Evolutionary conservation across 2,888 invertebrate genomes (phyloP).

Genomic region (Drosophila prostipennis): DNA sequence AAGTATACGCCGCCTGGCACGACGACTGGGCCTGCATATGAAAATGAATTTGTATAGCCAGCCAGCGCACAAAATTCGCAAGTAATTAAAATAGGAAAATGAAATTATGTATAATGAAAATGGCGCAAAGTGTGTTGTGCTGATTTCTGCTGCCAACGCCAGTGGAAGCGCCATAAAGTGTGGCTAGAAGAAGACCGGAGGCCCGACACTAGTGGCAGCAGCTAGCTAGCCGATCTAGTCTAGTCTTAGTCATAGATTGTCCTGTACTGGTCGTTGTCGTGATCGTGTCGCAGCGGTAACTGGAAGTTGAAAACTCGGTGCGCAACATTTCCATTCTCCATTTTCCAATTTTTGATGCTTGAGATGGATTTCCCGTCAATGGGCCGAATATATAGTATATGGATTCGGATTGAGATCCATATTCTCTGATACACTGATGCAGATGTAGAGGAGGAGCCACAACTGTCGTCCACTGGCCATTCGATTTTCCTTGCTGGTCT

Average conservation of each 20-base stretch:
- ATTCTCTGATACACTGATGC: background rate
- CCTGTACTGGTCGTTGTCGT: constrained; percentile 45
- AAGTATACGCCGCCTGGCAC: constrained; percentile 52
- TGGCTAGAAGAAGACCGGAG: constrained; percentile 43
- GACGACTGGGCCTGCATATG: constrained; percentile 32
- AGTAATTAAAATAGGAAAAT: constrained; percentile 71
- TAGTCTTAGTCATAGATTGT: constrained; percentile 70
- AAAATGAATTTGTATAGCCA: constrained; percentile 47
- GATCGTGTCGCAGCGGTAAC: constrained; percentile 35
- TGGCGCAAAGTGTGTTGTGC: constrained; percentile 46
- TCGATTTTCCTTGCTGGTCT: constrained; percentile 40
- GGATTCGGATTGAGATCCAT: background rate
- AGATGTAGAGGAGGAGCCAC: background rate
- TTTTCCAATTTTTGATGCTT: background rate
- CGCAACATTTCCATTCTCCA: constrained; percentile 1
- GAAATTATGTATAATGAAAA: constrained; percentile 47
- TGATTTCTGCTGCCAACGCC: constrained; percentile 40
- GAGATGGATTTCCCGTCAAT: constrained; percentile 20
- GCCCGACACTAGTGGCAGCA: constrained; percentile 43
- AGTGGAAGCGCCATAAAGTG: constrained; percentile 52
- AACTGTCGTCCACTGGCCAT: constrained; percentile 40
- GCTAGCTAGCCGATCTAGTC: constrained; percentile 53
- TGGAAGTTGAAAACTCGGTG: constrained; percentile 26
- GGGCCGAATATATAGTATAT: background rate
- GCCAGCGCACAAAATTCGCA: constrained; percentile 58